These are phyloP conservation scores for Lathronympha strigana DNA, from an alignment of 2,888 invertebrate genomes.

Conservation along the genomic window DNA sequence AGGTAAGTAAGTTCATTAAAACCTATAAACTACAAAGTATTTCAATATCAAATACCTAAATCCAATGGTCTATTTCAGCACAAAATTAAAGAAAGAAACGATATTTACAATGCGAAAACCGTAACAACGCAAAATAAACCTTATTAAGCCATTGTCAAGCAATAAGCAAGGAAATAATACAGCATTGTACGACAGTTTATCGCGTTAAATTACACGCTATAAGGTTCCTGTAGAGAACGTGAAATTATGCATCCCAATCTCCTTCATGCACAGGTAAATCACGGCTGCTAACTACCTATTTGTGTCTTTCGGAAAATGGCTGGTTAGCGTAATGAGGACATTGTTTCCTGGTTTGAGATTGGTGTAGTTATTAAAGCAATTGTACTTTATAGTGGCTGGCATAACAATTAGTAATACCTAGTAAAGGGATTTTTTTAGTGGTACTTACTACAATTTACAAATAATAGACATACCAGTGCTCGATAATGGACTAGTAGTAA, in stretches of 20 bases:
- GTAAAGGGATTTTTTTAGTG: too few relatives aligned
- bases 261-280: slow-evolving; percentile 54
- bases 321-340: slow-evolving; percentile 66
- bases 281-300: slow-evolving; percentile 45
- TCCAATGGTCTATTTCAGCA: neutral
- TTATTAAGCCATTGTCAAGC: slow-evolving; percentile 32
- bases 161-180: slow-evolving; percentile 32
- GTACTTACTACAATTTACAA: too few relatives aligned
- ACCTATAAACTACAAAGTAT: neutral
- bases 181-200: slow-evolving; percentile 38
- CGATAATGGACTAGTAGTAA: too few relatives aligned
- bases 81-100: neutral
- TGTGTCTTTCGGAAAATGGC: slow-evolving; percentile 64
- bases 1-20: neutral
- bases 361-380: slow-evolving; percentile 44
- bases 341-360: slow-evolving; percentile 52
- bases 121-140: slow-evolving; percentile 12
- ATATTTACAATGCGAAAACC: neutral
- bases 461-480: too few relatives aligned
- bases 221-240: slow-evolving; percentile 43
- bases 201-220: slow-evolving; percentile 51
- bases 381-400: slow-evolving; percentile 20
- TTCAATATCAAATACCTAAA: neutral
- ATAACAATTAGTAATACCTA: too few relatives aligned
- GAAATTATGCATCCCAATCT: slow-evolving; percentile 50